These are phyloP conservation scores for Apostichopus californicus DNA, from an alignment of 35 echinoderm and acorn worm genomes.

Conservation along the genomic window DNA sequence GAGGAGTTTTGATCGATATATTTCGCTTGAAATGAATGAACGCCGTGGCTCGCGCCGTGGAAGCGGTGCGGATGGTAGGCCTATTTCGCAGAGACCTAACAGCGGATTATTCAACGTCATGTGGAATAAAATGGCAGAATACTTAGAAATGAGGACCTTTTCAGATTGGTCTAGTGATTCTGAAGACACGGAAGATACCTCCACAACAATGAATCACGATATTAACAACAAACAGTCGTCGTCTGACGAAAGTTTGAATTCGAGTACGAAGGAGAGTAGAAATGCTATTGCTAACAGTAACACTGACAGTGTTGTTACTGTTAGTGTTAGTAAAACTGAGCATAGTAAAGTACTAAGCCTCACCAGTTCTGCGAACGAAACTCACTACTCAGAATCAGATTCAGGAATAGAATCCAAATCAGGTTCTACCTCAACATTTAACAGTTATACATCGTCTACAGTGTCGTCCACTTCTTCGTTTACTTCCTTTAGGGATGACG, in stretches of 20 bases:
- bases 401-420: slow-evolving; percentile 22
- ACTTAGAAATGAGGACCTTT: slow-evolving; percentile 79
- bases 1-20: slow-evolving; percentile 40
- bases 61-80: background rate
- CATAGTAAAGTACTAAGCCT: slow-evolving; percentile 12
- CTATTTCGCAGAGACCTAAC: background rate
- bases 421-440: slow-evolving; percentile 42
- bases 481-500: slow-evolving; percentile 59
- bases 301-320: background rate
- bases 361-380: slow-evolving; percentile 55
- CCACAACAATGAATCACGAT: background rate
- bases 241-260: background rate
- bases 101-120: slow-evolving; percentile 52
- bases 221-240: background rate
- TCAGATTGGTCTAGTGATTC: slow-evolving; percentile 31
- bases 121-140: slow-evolving; percentile 75
- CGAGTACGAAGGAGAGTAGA: background rate
- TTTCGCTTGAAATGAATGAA: slow-evolving; percentile 30
- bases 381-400: background rate
- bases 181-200: slow-evolving; percentile 17
- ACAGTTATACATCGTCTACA: slow-evolving; percentile 54
- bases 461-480: slow-evolving; percentile 64
- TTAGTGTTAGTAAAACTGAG: background rate
- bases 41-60: slow-evolving; percentile 2
- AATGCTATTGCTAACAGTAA: slow-evolving; percentile 18